Evolutionary conservation across 2,113 vertebrate genomes (phyloP).

Genomic region (Gasterosteus aculeatus): DNA sequence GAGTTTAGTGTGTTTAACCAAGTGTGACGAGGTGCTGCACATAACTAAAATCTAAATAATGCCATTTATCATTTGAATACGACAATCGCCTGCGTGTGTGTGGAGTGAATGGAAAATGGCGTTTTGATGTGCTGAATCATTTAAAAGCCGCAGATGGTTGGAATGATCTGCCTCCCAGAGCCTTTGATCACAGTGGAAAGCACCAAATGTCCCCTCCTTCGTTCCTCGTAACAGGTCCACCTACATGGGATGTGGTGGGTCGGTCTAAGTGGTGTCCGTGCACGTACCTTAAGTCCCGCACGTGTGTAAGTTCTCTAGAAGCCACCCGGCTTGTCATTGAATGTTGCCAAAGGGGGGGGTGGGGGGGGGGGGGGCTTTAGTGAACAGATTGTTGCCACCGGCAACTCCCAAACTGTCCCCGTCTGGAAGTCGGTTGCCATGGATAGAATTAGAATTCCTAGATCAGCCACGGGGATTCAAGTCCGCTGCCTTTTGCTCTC

Average conservation of each 20-base stretch:
- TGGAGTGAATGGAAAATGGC: slow-evolving; percentile 5
- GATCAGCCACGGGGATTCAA: slow-evolving; percentile 52
- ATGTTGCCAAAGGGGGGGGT: slow-evolving; percentile 63
- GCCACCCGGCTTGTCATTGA: slow-evolving; percentile 35
- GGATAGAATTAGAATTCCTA: slow-evolving; percentile 69
- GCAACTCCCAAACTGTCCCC: slow-evolving; percentile 67
- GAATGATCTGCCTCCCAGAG: slow-evolving; percentile 22
- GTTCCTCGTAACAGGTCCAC: not conserved
- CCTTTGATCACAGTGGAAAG: slow-evolving; percentile 29
- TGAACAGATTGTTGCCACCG: slow-evolving; percentile 77
- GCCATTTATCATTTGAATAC: not conserved
- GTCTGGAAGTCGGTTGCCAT: slow-evolving; percentile 52
- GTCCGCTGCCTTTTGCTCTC: slow-evolving; percentile 44
- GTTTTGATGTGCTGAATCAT: slow-evolving; percentile 69
- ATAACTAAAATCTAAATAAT: not conserved
- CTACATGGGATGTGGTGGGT: not conserved
- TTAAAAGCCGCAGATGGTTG: slow-evolving; percentile 76
- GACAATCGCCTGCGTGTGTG: not conserved
- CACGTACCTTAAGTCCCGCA: slow-evolving; percentile 17
- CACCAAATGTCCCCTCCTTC: not conserved
- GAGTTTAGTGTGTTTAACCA: slow-evolving; percentile 39
- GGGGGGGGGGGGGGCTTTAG: slow-evolving; percentile 48
- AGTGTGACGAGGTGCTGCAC: not conserved
- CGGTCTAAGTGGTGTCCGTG: slow-evolving; percentile 15
- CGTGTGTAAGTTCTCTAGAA: slow-evolving; percentile 30